phyloP scores from a whole-genome alignment of 2,797 vertebrate genomes.

The Enteromius fasciolatus region DNA sequence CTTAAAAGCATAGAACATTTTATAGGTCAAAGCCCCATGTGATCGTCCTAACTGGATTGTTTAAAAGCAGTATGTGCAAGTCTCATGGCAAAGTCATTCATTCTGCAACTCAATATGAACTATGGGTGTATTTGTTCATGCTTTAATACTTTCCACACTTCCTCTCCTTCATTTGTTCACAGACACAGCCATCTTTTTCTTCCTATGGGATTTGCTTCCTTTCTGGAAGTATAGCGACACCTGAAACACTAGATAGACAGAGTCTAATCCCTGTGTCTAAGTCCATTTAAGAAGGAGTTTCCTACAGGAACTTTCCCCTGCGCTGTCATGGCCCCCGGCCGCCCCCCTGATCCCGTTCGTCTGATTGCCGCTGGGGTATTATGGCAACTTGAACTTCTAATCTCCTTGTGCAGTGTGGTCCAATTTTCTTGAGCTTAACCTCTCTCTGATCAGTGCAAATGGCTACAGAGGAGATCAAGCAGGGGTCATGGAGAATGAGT shows the following conservation, averaged over 20 bases:
- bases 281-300: constrained; percentile 67
- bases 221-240: constrained; percentile 61
- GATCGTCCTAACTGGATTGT: constrained; percentile 46
- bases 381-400: constrained; percentile 75
- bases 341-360: constrained; percentile 55
- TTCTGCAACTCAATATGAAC: constrained; percentile 61
- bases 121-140: constrained; percentile 53
- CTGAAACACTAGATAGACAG: constrained; percentile 60
- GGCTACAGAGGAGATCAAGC: constrained; percentile 76
- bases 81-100: constrained; percentile 62
- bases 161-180: constrained; percentile 60
- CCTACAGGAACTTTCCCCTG: constrained; percentile 63
- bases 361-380: constrained; percentile 76
- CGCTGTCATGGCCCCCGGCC: constrained; percentile 61
- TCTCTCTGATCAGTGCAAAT: constrained; percentile 71
- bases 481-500: constrained; percentile 73
- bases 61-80: constrained; percentile 41
- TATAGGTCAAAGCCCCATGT: constrained; percentile 8
- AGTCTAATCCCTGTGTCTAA: constrained; percentile 61
- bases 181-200: constrained; percentile 42
- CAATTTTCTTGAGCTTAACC: constrained; percentile 50
- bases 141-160: constrained; percentile 70
- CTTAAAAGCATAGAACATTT: not conserved
- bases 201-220: constrained; percentile 59
- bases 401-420: constrained; percentile 62